Conservation (phyloP, 2,888 invertebrate species). For the Neria commutata region DNA sequence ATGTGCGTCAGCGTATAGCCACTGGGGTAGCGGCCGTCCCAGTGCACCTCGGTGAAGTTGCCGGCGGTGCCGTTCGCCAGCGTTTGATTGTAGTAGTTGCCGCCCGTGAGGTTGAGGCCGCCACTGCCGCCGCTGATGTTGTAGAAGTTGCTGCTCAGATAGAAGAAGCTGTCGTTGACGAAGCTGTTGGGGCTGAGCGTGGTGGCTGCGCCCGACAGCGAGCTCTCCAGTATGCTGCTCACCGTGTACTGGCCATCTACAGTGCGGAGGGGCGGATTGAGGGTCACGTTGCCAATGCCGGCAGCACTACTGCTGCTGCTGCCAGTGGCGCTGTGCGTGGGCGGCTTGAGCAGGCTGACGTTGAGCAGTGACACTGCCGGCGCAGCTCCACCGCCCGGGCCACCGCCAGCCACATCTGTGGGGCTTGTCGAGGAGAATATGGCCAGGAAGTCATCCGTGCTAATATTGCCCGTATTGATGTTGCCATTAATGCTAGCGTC, state of each 20-base stretch:
- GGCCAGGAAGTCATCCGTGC: slow-evolving; percentile 61
- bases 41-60: slow-evolving; percentile 53
- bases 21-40: slow-evolving; percentile 73
- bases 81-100: slow-evolving; percentile 49
- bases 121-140: slow-evolving; percentile 35
- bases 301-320: neutral
- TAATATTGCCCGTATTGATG: slow-evolving; percentile 59
- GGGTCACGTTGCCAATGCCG: slow-evolving; percentile 28
- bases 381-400: slow-evolving; percentile 25
- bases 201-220: slow-evolving; percentile 29
- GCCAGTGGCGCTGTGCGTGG: neutral
- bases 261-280: slow-evolving; percentile 51
- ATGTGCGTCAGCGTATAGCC: slow-evolving; percentile 92
- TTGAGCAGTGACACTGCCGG: slow-evolving; percentile 5
- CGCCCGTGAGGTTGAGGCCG: slow-evolving; percentile 30
- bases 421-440: slow-evolving; percentile 51
- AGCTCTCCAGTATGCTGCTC: slow-evolving; percentile 42
- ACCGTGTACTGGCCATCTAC: slow-evolving; percentile 47
- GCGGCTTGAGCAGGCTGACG: neutral
- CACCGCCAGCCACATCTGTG: slow-evolving; percentile 31
- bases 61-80: slow-evolving; percentile 29
- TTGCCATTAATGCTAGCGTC: slow-evolving; percentile 42
- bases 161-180: slow-evolving; percentile 28
- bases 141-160: slow-evolving; percentile 53
- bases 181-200: slow-evolving; percentile 13